Evolutionary conservation across 2,888 invertebrate genomes (phyloP), one percentile per base, ranked within the genome.

Genomic region (Ophioninae sp.): DNA sequence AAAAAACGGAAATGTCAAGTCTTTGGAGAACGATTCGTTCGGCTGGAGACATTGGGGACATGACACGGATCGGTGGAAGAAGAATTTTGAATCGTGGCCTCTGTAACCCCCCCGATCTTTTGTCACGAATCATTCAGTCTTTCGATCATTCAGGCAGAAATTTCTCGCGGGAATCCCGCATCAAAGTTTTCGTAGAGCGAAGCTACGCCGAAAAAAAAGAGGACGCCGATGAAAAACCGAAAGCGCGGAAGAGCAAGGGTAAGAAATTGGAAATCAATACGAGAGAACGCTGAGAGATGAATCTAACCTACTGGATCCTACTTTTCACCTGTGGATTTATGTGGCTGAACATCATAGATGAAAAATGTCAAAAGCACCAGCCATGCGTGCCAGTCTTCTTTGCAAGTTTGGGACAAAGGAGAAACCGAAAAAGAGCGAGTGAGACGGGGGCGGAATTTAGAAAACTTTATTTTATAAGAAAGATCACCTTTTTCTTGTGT

Each of bases 201-300:
- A n/a, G n/a, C 7, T 44, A 13, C 13, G 10, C 41, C n/a, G 20
- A 13, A 17, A 64, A 57, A 64, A 77, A 44, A 69, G 69, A 6
- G 56, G n/a, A n/a, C 0, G n/a, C 23, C n/a, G 6, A 61, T 39
- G 44, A 39, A 70, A 61, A 59, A 50, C 62, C n/a, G 17, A 17
- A 44, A 57, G 75, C 30, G 8, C 44, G 13, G 65, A 64, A 56
- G 64, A 20, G 65, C 21, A 39, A 67, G 37, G n/a, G n/a, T n/a
- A n/a, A n/a, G n/a, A n/a, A 62, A 78, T 65, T 21, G 67, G 61
- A 61, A 70, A 64, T 84, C 78, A 69, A 75, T 84, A 78, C 44
- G 73, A 67, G 21, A 13, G 44, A 41, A 70, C 61, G 78, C 74
- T 68, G 74, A 70, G 59, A 30, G 69, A 81, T 70, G 78, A 75